Evolutionary conservation across 2,797 vertebrate species (phyloP), one percentile per base, ranked within the genome.

Genomic region (Staurois parvus): DNA sequence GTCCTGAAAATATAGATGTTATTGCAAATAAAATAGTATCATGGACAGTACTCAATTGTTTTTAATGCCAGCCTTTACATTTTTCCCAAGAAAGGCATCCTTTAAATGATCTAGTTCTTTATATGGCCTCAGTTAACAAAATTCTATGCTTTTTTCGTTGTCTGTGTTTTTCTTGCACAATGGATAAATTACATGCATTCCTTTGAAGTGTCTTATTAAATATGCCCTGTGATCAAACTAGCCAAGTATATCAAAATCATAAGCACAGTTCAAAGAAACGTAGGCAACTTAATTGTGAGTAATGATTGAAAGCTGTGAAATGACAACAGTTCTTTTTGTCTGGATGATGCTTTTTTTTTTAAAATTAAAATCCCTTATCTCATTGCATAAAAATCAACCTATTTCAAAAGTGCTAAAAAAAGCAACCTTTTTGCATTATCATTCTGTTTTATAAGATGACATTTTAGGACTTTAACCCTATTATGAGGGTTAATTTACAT

Each of bases 141-240:
- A 5, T 24, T 56, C 21, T 6, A 59, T 24, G 21, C 52, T 24
- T 59, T 10, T 42, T 59, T 4, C 52, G 2, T 56, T 59, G n/a
- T 45, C 9, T 40, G 15, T 52, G 28, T 21, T 11, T 67, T 37
- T 66, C n/a, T 56, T 12, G 48, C 56, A 70, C n/a, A 85, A 75
- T 80, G 19, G n/a, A 81, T 73, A 68, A 29, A 80, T 69, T 69
- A 34, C 42, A 69, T 66, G 37, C 15, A 86, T 81, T 32, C 48
- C 66, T 86, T 86, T 86, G 56, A 82, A 82, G 67, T 83, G 12
- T 21, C 76, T 64, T 29, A 86, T 83, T 77, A 82, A 86, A 77
- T 82, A 86, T 82, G 79, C 79, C 70, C 37, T 82, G 30, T 86
- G 74, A 86, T 83, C 78, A 66, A 59, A 48, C 70, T 66, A 74